Base-by-base conservation (phyloP, 2,888 invertebrate genomes). In the Rugalucina vietnamica region DNA sequence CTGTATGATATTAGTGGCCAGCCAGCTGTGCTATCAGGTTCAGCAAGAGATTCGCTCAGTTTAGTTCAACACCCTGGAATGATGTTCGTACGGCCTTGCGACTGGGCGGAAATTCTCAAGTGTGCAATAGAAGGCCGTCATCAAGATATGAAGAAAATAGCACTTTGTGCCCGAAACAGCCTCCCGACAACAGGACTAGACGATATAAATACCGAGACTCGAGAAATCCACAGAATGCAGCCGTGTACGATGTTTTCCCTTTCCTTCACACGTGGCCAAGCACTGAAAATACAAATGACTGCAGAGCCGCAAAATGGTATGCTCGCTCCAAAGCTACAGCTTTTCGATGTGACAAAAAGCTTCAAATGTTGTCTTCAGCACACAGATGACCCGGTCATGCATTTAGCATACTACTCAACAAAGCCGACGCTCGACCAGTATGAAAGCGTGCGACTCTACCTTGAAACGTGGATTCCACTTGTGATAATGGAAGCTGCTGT, bases 191-290 rank as follows among this genome's bases (percentile, higher is more conserved):
- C 21, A 10, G 88, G 84, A 0, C 18, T 65, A 18, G 81, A 78
- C 2, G 88, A 88, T 72, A 83, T 88, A 0, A 83, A 80, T 14
- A 86, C 86, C 0, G 86, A 88, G 73, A 74, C 79, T 14, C 10
- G 29, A 21, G 76, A 83, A 29, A 57, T 79, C 10, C 18, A 54
- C 50, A 24, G 37, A 0, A 79, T 88, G 18, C 79, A 84, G 27
- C 85, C 85, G 5, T 79, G 75, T 36, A 90, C 89, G 50, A 79
- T 84, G 32, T 91, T 89, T 65, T 87, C 83, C 2, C 73, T 90
- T 81, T 78, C 82, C 10, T 88, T 89, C 60, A 80, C 81, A 21
- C 79, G 79, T 39, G 88, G 88, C 0, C 90, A 91, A 39, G 65
- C 80, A 12, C 12, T 91, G 12, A 79, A 82, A 14, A 78, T 90